phyloP scores from a whole-genome alignment of 2,113 vertebrate genomes.

The Scolopax mira region DNA sequence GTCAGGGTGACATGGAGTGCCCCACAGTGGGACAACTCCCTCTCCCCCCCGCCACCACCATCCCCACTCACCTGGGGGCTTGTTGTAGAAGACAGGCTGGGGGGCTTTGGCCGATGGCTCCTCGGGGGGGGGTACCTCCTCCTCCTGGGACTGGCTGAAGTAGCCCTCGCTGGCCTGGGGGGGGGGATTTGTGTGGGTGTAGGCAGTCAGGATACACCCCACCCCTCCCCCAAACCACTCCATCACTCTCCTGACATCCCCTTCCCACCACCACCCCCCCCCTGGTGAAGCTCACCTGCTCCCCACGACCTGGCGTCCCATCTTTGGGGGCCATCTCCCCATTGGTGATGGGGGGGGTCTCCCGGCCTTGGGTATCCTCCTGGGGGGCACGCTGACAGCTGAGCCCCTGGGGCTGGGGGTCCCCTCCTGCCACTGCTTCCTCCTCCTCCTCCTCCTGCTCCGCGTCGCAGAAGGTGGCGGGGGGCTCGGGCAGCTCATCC shows the following conservation, averaged over 20 bases:
- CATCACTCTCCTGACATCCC: background rate
- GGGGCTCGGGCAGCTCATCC: constrained; percentile 87
- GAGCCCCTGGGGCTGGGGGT: constrained; percentile 76
- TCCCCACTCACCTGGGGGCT: constrained; percentile 87
- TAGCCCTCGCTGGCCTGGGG: constrained; percentile 92
- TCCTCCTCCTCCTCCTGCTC: constrained; percentile 68
- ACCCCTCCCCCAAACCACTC: background rate
- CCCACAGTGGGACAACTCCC: background rate
- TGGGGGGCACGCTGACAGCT: constrained; percentile 86
- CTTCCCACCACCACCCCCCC: too few relatives aligned
- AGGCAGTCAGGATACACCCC: background rate
- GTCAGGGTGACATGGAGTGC: background rate
- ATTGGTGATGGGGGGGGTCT: constrained; percentile 87
- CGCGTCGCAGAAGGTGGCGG: constrained; percentile 79
- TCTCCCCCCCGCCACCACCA: background rate
- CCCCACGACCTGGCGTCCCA: constrained; percentile 81
- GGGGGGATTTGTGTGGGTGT: background rate
- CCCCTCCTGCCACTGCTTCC: constrained; percentile 17
- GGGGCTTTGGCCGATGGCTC: constrained; percentile 88
- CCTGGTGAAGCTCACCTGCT: background rate
- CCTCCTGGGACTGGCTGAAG: constrained; percentile 96
- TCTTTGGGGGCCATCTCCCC: constrained; percentile 91
- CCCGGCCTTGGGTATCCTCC: constrained; percentile 77
- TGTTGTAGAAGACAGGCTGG: constrained; percentile 93
- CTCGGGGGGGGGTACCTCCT: constrained; percentile 88